These are phyloP conservation scores for Anorthoa munda DNA, from an alignment of 2,888 invertebrate genomes.

Conservation along the genomic window DNA sequence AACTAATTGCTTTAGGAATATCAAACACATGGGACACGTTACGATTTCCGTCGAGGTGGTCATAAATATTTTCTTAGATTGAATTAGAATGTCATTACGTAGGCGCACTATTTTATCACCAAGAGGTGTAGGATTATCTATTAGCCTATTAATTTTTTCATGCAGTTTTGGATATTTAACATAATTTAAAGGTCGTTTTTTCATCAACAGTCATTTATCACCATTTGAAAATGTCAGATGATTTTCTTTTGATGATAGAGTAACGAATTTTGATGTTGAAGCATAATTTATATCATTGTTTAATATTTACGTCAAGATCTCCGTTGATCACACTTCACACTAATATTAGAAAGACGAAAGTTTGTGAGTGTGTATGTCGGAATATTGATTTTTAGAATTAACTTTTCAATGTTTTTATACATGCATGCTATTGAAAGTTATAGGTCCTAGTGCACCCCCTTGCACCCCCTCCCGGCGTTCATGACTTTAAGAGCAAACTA, in stretches of 20 bases:
- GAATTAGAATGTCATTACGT: conserved; percentile 39
- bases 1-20: conserved; percentile 9
- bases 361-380: no score
- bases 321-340: not conserved
- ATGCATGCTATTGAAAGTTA: no score
- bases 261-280: conserved; percentile 3
- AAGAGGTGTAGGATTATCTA: conserved; percentile 2
- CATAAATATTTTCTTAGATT: conserved; percentile 24
- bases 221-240: not conserved
- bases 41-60: conserved; percentile 14
- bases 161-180: not conserved
- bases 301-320: not conserved
- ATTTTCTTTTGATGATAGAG: conserved; percentile 7
- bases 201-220: conserved; percentile 12
- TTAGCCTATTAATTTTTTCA: conserved; percentile 13
- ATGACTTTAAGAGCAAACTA: not conserved
- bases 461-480: no score
- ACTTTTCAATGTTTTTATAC: no score
- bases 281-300: conserved; percentile 5
- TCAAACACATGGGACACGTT: conserved; percentile 7
- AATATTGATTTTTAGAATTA: no score
- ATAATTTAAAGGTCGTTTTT: not conserved
- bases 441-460: no score
- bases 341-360: no score
- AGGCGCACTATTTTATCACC: conserved; percentile 20